A percentile compares a stretch with the other conserved stretches of the same genome.
These are phyloP conservation scores for Leptestheria dahalacensis DNA, from an alignment of 1,140 invertebrate genomes.

Conservation along the genomic window DNA sequence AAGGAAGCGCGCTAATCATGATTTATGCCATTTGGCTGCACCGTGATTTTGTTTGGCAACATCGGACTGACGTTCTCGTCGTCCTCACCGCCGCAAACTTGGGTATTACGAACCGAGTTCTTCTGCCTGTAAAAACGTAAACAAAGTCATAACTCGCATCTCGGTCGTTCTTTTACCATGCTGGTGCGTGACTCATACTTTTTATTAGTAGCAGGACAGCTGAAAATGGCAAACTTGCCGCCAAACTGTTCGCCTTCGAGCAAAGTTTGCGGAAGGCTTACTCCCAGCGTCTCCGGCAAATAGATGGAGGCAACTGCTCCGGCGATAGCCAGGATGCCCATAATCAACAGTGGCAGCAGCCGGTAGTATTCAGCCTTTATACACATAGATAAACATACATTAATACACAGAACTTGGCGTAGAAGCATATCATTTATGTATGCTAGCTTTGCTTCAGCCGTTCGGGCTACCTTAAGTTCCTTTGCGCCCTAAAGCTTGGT, in stretches of 20 bases:
- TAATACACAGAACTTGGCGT: not conserved
- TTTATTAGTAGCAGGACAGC: slow-evolving; percentile 3
- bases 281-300: slow-evolving; percentile 22
- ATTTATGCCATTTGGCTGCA: not conserved
- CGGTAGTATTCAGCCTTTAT: slow-evolving; percentile 21
- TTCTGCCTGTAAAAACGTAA: not conserved
- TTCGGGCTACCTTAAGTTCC: too few species aligned
- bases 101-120: not conserved
- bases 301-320: slow-evolving; percentile 23
- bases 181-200: not conserved
- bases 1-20: too few species aligned
- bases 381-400: not conserved
- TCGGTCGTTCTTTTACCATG: not conserved
- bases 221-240: not conserved
- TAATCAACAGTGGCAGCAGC: slow-evolving; percentile 24
- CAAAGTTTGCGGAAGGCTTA: slow-evolving; percentile 13
- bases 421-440: too few species aligned
- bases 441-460: too few species aligned
- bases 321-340: slow-evolving; percentile 22
- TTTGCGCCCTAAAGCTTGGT: too few species aligned
- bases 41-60: not conserved
- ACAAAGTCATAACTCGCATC: not conserved
- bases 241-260: slow-evolving; percentile 13
- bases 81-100: not conserved
- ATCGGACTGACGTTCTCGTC: not conserved